Base-by-base conservation (phyloP, 2,888 invertebrate genomes). In the Pandemis corylana region DNA sequence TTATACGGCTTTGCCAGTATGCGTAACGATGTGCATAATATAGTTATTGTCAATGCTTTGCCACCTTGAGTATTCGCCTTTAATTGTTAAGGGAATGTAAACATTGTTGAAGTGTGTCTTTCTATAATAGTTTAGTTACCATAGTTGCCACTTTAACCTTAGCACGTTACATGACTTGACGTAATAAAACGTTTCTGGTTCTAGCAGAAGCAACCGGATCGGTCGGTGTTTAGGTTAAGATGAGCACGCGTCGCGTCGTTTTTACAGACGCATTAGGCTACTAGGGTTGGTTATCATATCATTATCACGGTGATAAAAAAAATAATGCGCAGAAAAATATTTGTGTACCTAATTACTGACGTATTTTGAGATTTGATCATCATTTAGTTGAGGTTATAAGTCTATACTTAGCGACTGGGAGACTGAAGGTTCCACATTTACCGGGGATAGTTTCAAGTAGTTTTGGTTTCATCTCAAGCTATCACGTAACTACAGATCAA, bases 191-290 rank as follows among this genome's bases (percentile, higher is more conserved):
- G 81, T 75, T 82, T 80, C 80, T 77, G 78, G 76, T 80, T 79
- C 71, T 78, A 81, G 76, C 76, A 69, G 76, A 81, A 77, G 78
- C 80, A 82, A 82, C 82, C 80, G 82, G 78, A 82, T 81, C 80
- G 78, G 82, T 81, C 80, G 76, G 83, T 77, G 76, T 83, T 77
- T 78, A 77, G 76, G 83, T 77, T 78, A 77, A 81, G 79, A 78
- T 82, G 82, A 80, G 82, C 82, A 81, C 80, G 82, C 83, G 82
- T 53, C 75, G 53, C 81, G 84, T 86, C 84, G 83, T 87, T 86
- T 87, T 76, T 78, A 69, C 76, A 72, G 36, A 28, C 12, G 72
- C 76, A 46, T 46, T 46, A 46, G 46, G 12, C 46, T 13, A 76
- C 73, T 65, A 85, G 84, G 84, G 85, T 77, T 87, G 81, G 56